Base-by-base conservation (phyloP, 2,113 vertebrate species). In the Aspiorhynchus laticeps region DNA sequence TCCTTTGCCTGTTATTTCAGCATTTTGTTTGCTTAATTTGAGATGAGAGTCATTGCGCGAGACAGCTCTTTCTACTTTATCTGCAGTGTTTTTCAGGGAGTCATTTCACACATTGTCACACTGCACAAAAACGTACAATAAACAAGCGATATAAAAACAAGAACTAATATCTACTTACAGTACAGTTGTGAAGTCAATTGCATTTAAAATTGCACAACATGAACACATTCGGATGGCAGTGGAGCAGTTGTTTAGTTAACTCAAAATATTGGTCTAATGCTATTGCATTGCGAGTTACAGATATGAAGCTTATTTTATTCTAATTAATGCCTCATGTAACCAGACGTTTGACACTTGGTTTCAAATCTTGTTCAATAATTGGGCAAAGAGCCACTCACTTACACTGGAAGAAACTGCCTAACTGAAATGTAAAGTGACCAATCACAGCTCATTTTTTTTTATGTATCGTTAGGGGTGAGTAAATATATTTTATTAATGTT, bases 81-180 rank as follows among this genome's bases (percentile, higher is more conserved):
- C 46, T 65, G 76, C 31, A 41, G 33, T 65, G 26, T 86, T 87
- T 65, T 69, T 53, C 31, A 26, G 41, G 41, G 46, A 90, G 85
- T 88, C 79, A 88, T 87, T 90, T 86, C 87, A 87, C 69, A 87
- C 86, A 63, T 86, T 46, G 24, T 28, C 69, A 80, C 63, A 43
- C 73, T 11, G 19, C n/a, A 56, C 38, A 3, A 86, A 89, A 85
- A 61, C 80, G 79, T 28, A 83, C 38, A 84, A 73, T 86, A 86
- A 86, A 85, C 38, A 67, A 78, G 28, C 1, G 17, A 83, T 80
- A 87, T 80, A 75, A 56, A 74, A 84, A 86, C 69, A 76, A 80
- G 31, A 69, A 84, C 38, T 82, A 48, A 85, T 87, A 86, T 73
- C 38, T 85, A 61, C 80, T 67, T 82, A 17, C 67, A 59, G 38